Percentiles rank a stretch among this genome's conserved stretches.
Conservation (phyloP, 64 coral and sea anemone species). For the Montipora efflorescens region DNA sequence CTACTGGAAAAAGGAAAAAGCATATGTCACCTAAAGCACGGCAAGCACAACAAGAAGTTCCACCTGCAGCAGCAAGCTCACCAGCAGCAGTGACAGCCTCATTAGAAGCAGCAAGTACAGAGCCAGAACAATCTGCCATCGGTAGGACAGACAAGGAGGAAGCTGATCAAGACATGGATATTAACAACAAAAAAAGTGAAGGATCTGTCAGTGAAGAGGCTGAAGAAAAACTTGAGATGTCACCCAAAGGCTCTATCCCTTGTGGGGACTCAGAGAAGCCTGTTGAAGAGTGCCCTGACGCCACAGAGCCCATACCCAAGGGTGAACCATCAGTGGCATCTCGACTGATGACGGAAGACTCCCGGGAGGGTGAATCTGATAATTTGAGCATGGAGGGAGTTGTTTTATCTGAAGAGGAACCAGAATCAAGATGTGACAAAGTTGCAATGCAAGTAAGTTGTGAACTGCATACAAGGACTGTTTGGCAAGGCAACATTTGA, state of each 20-base stretch:
- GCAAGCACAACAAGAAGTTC: constrained; percentile 64
- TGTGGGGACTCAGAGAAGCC: constrained; percentile 33
- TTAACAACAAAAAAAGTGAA: background rate
- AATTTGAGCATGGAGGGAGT: constrained; percentile 83
- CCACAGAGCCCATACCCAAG: constrained; percentile 56
- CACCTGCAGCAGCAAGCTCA: constrained; percentile 27
- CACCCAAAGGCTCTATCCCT: background rate
- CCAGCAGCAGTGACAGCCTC: constrained; percentile 11
- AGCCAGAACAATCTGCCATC: background rate
- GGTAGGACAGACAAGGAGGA: background rate
- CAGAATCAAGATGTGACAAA: constrained; percentile 49
- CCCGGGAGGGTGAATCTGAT: constrained; percentile 65
- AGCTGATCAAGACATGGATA: background rate
- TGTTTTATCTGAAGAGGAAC: constrained; percentile 88
- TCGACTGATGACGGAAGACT: constrained; percentile 70
- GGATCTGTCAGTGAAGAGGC: background rate
- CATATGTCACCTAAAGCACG: constrained; percentile 84
- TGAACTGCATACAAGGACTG: too few relatives aligned
- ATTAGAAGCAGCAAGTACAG: constrained; percentile 7
- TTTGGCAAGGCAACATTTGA: too few relatives aligned
- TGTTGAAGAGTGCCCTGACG: constrained; percentile 32
- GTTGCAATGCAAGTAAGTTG: constrained; percentile 2
- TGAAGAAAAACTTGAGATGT: background rate
- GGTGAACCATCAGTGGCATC: constrained; percentile 84
- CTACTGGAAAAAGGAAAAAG: constrained; percentile 89